Percentiles rank a stretch among this genome's conserved stretches.
Evolutionary conservation across 2,888 invertebrate genomes (phyloP).

Genomic region (Venusia cambrica): DNA sequence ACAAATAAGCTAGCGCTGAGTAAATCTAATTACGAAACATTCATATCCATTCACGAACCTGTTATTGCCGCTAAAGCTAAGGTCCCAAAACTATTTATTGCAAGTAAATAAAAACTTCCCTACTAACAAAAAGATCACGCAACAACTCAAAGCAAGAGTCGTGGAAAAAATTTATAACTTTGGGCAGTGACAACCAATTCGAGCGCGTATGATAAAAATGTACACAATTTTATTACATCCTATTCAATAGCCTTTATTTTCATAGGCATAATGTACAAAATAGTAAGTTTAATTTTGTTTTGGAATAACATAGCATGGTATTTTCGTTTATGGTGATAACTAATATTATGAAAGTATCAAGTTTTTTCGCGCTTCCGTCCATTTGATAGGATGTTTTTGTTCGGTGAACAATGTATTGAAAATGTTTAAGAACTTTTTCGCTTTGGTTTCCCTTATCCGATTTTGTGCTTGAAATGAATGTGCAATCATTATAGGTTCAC

Average conservation of each 20-base stretch:
- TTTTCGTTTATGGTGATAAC: conserved; percentile 55
- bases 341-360: conserved; percentile 52
- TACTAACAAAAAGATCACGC: conserved; percentile 31
- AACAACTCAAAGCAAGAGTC: conserved; percentile 42
- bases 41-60: conserved; percentile 9
- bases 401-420: conserved; percentile 39
- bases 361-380: conserved; percentile 31
- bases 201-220: conserved; percentile 51
- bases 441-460: conserved; percentile 15
- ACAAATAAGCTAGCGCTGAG: too few relatives aligned
- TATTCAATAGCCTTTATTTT: conserved; percentile 29
- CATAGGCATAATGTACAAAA: conserved; percentile 33
- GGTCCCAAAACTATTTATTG: conserved; percentile 16
- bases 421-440: conserved; percentile 31
- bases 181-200: conserved; percentile 50
- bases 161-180: conserved; percentile 53
- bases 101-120: conserved; percentile 28
- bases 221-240: conserved; percentile 29
- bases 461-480: too few relatives aligned
- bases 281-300: conserved; percentile 30
- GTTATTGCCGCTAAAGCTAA: conserved; percentile 17
- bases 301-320: conserved; percentile 37
- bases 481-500: too few relatives aligned
- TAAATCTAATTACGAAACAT: too few relatives aligned
- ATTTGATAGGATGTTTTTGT: conserved; percentile 48